Evolutionary conservation across 64 coral and sea anemone genomes (phyloP).

Genomic region (Actinia tenebrosa): DNA sequence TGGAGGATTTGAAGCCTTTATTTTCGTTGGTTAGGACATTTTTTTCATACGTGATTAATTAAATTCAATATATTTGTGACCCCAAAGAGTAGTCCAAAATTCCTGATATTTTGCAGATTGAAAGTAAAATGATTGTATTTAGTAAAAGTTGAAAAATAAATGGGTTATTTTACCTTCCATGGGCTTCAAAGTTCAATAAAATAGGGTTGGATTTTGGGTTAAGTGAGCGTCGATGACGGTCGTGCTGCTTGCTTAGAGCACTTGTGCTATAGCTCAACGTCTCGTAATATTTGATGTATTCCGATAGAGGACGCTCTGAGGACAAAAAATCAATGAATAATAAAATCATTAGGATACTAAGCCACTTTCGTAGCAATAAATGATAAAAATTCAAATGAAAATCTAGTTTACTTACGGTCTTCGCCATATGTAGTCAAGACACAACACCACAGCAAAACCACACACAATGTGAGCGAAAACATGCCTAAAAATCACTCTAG

Average conservation of each 20-base stretch:
- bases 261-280: slow-evolving; percentile 63
- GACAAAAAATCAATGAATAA: slow-evolving; percentile 25
- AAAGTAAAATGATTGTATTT: not conserved
- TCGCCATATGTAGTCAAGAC: not conserved
- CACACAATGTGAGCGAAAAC: slow-evolving; percentile 28
- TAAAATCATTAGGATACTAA: not conserved
- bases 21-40: no score
- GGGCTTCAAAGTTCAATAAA: slow-evolving; percentile 65
- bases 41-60: not conserved
- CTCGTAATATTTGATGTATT: slow-evolving; percentile 71
- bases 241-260: slow-evolving; percentile 47
- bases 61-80: not conserved
- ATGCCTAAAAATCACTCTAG: not conserved
- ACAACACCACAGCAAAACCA: not conserved
- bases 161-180: slow-evolving; percentile 53
- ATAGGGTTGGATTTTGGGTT: slow-evolving; percentile 24
- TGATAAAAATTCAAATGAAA: not conserved
- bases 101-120: not conserved
- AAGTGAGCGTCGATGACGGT: slow-evolving; percentile 61
- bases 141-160: not conserved
- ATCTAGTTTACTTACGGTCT: slow-evolving; percentile 1
- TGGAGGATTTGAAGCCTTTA: no score
- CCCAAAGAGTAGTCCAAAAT: not conserved
- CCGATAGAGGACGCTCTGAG: slow-evolving; percentile 54
- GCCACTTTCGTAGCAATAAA: not conserved